Base-by-base conservation (phyloP, 2,888 invertebrate genomes). In the Apamea epomidion region DNA sequence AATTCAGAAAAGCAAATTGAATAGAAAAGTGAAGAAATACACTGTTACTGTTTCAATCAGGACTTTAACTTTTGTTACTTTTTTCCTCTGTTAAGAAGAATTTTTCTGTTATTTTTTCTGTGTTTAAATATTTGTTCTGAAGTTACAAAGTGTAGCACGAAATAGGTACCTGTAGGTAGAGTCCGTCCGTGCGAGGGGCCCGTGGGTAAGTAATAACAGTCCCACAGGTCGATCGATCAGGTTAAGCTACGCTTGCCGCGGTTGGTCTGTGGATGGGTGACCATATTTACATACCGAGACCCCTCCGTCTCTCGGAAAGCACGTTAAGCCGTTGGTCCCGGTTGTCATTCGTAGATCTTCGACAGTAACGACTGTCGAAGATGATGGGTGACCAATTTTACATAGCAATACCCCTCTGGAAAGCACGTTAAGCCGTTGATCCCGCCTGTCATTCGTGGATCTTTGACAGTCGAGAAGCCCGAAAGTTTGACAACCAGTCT, bases 1-100 rank as follows among this genome's bases (percentile, higher is more conserved):
- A 93, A 93, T 93, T 92, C 91, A 86, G 79, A 83, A 37, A 71
- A 84, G 86, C 90, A 91, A 94, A 94, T 93, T 94, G 92, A 93
- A 93, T 90, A 90, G 91, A 92, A 92, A 87, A 83, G 88, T 80
- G 90, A 90, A 92, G 91, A 93, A 93, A 92, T 89, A 92, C 88
- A 83, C 82, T 76, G 70, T 73, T 65, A 76, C 77, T 82, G 81
- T 84, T 90, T 78, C 84, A 87, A 90, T 88, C 84, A 85, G 69
- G 81, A 76, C 76, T 73, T 80, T 79, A 74, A 80, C 80, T 85
- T 87, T 82, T 70, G 62, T 29, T n/a, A 81, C 79, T 85, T 87
- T 82, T 70, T 65, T 32, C n/a, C 16, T 25, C 45, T 65, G 67
- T 65, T 58, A 7, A 12, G 6, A 42, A 32, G 37, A 58, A 8